Evolutionary conservation across 2,113 vertebrate genomes (phyloP).

Genomic region (Mormyrus lacerda): DNA sequence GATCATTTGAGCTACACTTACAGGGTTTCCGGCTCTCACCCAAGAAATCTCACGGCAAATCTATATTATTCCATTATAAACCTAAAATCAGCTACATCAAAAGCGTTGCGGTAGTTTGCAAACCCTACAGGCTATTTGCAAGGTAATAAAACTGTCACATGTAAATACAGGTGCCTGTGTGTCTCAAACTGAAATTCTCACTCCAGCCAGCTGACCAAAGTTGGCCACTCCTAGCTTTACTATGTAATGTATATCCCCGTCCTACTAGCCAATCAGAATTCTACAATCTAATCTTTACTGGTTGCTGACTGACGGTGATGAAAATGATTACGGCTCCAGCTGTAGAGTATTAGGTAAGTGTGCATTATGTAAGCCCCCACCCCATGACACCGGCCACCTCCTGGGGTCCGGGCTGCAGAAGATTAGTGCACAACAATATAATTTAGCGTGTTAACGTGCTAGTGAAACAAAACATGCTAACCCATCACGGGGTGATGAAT

Average conservation of each 20-base stretch:
- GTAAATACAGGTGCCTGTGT: background rate
- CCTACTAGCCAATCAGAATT: background rate
- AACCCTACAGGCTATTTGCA: background rate
- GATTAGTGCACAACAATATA: background rate
- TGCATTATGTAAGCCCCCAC: background rate
- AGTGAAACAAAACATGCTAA: background rate
- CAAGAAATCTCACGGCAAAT: background rate
- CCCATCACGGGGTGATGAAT: background rate
- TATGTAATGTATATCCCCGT: background rate
- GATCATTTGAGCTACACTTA: background rate
- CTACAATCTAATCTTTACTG: background rate
- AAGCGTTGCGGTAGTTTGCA: background rate
- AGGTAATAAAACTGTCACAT: background rate
- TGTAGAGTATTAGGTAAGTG: background rate
- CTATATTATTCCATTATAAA: background rate
- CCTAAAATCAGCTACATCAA: background rate
- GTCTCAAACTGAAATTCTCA: background rate
- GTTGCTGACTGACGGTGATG: background rate
- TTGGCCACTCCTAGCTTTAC: background rate
- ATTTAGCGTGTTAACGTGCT: background rate
- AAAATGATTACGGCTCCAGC: background rate
- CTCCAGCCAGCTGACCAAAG: too few species aligned
- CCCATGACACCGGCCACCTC: background rate
- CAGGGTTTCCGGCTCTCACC: background rate
- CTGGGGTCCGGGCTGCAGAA: background rate